Evolutionary conservation across 2,113 vertebrate genomes (phyloP), one percentile per base, ranked within the genome.

Genomic region (Crotalus viridis): DNA sequence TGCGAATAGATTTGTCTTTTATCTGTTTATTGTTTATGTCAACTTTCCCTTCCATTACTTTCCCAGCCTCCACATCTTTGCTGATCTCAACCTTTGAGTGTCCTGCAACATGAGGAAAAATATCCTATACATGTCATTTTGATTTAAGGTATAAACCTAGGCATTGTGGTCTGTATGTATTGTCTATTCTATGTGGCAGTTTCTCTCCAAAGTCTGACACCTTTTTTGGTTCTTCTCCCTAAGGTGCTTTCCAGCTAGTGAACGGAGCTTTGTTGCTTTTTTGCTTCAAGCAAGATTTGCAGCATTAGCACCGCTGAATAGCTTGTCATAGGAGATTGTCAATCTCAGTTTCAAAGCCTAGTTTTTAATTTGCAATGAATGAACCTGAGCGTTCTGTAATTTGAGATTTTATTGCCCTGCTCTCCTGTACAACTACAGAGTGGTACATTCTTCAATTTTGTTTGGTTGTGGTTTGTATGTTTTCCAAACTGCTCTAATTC

Each of bases 401-500:
- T 74, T 89, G 39, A 46, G 22, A 21, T 74, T 89, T 56, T 19
- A 55, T 26, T 89, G 51, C 55, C 55, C 21, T 12, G 10, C 43
- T 19, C 15, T 85, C 51, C 52, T 57, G 12, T 22, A 61, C 55
- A 59, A 39, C 48, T 21, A 90, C 33, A 46, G 59, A 93, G 52
- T 17, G 54, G 88, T 10, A 22, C 55, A 85, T 85, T 12, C 43
- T 59, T 46, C 51, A 33, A 10, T 59, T 89, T 59, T 90, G 12
- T 46, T 90, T 57, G 69, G 52, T 92, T 6, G 5, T 51, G 28
- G 61, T n/a, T 85, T 86, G 69, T 52, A 59, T 51, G 28, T 90
- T 89, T 93, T 93, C 92, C 88, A 93, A 85, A 89, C 88, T 52
- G 52, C 46, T 93, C 55, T 93, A 85, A 89, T 93, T 59, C 88